A percentile compares a stretch with the other conserved stretches of the same genome.
Conservation (phyloP, 2,113 vertebrate genomes). For the Glaucomys volans region DNA sequence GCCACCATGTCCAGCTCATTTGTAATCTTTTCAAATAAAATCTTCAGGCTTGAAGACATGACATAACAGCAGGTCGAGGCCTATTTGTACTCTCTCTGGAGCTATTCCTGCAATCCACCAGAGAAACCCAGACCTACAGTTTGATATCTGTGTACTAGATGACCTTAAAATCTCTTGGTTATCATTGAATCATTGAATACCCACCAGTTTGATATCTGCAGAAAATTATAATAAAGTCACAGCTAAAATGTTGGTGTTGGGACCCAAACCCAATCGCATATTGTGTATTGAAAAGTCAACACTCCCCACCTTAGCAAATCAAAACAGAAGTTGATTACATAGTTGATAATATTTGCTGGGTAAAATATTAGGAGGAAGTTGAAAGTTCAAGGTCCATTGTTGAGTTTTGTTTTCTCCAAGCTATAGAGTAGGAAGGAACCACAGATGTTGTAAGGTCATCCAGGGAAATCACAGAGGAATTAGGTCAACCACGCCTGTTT, state of each 20-base stretch:
- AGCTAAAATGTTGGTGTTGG: too few species aligned
- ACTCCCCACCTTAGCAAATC: not conserved
- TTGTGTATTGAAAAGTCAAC: not conserved
- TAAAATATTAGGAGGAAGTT: not conserved
- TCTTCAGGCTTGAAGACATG: too few species aligned
- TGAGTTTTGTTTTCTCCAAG: not conserved
- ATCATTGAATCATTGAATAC: not conserved
- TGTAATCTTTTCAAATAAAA: not conserved
- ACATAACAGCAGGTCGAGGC: not conserved
- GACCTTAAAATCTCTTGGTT: not conserved
- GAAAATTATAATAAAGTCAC: too few species aligned
- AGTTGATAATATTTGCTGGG: not conserved
- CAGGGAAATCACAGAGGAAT: not conserved
- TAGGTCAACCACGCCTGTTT: not conserved
- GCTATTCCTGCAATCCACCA: not conserved
- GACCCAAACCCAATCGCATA: not conserved
- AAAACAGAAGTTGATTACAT: not conserved
- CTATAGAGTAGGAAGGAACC: not conserved
- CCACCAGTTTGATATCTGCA: too few species aligned
- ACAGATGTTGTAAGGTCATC: not conserved
- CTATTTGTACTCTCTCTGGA: not conserved
- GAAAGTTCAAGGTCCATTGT: not conserved
- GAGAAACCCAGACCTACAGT: not conserved
- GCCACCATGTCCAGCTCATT: too few species aligned
- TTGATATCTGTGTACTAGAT: not conserved